phyloP scores from a whole-genome alignment of 2,888 invertebrate genomes.

The Patella depressa region DNA sequence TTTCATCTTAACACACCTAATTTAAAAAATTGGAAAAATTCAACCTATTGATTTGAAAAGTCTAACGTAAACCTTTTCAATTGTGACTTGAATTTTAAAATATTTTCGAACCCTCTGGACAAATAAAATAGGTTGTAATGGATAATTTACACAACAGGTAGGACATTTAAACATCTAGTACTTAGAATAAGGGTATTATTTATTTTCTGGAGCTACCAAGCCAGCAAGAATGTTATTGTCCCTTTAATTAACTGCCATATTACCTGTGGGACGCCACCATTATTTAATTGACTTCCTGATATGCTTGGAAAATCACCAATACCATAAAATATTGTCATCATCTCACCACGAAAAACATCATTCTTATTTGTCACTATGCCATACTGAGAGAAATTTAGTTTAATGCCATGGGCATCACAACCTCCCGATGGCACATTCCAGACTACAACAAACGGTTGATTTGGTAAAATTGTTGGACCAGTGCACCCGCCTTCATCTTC shows the following conservation, averaged over 20 bases:
- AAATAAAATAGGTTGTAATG: too few species aligned
- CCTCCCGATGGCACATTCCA: conserved; percentile 54
- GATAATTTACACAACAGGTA: too few species aligned
- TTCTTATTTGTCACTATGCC: conserved; percentile 52
- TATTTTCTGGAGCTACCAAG: too few species aligned
- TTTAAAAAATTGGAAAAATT: too few species aligned
- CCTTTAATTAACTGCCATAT: background rate
- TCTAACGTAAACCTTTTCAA: too few species aligned
- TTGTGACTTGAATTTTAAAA: too few species aligned
- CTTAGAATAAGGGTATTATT: too few species aligned
- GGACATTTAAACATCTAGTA: too few species aligned
- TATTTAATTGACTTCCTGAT: conserved; percentile 4
- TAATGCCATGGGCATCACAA: conserved; percentile 42
- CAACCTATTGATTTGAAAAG: too few species aligned
- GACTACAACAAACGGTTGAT: conserved; percentile 45
- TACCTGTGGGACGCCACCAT: conserved; percentile 50
- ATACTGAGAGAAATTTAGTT: conserved; percentile 50
- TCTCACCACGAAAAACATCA: conserved; percentile 48
- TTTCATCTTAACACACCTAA: too few species aligned
- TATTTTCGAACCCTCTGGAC: too few species aligned
- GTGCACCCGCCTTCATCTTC: conserved; percentile 25
- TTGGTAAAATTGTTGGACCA: conserved; percentile 28
- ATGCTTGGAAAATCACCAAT: conserved; percentile 38
- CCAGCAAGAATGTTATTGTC: too few species aligned
- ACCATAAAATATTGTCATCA: conserved; percentile 51